Conservation (phyloP, 2,888 invertebrate genomes). For the Myathropa florea region DNA sequence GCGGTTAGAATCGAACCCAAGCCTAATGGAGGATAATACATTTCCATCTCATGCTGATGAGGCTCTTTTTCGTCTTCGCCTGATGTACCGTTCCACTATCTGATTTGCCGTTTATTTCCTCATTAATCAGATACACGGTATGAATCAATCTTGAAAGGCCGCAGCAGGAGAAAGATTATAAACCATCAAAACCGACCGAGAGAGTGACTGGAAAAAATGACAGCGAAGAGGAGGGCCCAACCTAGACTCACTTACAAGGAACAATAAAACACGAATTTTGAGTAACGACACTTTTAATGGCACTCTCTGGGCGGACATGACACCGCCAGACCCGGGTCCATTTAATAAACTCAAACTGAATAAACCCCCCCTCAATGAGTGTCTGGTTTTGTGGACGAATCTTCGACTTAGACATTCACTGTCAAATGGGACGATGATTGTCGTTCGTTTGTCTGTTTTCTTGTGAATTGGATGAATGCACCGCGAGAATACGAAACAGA, state of each 20-base stretch:
- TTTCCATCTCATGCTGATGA: constrained; percentile 27
- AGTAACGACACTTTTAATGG: constrained; percentile 52
- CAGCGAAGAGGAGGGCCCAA: neutral
- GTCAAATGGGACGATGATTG: constrained; percentile 48
- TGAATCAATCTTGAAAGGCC: constrained; percentile 52
- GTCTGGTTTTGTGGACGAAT: neutral
- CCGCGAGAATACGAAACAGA: constrained; percentile 4
- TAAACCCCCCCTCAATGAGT: neutral
- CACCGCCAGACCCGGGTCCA: neutral
- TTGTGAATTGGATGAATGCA: constrained; percentile 42
- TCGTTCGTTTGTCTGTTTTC: constrained; percentile 30
- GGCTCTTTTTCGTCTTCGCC: neutral
- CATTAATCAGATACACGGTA: constrained; percentile 61
- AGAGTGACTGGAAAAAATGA: neutral
- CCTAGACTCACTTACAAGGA: constrained; percentile 23
- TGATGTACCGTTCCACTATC: constrained; percentile 60
- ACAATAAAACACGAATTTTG: constrained; percentile 58
- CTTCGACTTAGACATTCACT: neutral
- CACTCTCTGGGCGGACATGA: neutral
- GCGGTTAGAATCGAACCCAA: neutral
- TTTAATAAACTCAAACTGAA: neutral
- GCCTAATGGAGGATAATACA: constrained; percentile 10
- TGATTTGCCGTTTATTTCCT: constrained; percentile 64
- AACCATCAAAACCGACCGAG: constrained; percentile 33
- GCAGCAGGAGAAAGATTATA: constrained; percentile 20